Base-by-base conservation (phyloP, 2,888 invertebrate species). In the Amphipyra tragopoginis region DNA sequence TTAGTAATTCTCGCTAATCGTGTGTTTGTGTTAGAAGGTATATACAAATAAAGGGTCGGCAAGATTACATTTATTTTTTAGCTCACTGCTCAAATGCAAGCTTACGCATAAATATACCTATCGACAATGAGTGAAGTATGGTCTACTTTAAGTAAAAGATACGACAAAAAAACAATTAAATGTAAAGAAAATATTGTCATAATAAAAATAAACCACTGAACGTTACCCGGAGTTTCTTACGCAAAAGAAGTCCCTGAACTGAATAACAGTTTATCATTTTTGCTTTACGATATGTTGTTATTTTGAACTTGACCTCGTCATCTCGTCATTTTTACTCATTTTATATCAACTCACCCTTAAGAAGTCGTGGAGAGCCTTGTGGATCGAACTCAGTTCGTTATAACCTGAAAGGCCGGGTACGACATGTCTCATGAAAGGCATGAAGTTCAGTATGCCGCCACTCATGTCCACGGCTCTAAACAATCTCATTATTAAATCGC, bases 371-470 rank as follows among this genome's bases (percentile, higher is more conserved):
- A 97, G 86, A 51, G 92, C 89, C 0, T 88, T 79, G 44, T 96
- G 91, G 14, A 95, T 94, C 0, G 85, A 80, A 65, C 93, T 89
- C 13, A 96, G 81, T 59, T 95, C 91, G 0, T 92, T 96, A 83
- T 96, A 97, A 0, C 97, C 97, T 15, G 95, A 95, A 1, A 93
- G 81, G 52, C 95, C 91, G 0, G 97, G 97, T 0, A 96, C 93
- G 1, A 97, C 51, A 81, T 96, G 95, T 56, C 97, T 93, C 15
- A 97, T 81, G 72, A 96, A 96, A 0, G 97, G 97, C 90, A 97
- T 89, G 81, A 96, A 96, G 70, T 96, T 97, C 45, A 97, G 80
- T 5, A 97, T 76, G 0, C 97, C 97, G 0, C 97, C 97, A 43
- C 96, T 96, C 91, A 96, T 96, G 80, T 97, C 97, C 8, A 95